Percentiles rank a stretch among this genome's conserved stretches.
Conservation (phyloP, 2,113 vertebrate species). For the Nipponia nippon region DNA sequence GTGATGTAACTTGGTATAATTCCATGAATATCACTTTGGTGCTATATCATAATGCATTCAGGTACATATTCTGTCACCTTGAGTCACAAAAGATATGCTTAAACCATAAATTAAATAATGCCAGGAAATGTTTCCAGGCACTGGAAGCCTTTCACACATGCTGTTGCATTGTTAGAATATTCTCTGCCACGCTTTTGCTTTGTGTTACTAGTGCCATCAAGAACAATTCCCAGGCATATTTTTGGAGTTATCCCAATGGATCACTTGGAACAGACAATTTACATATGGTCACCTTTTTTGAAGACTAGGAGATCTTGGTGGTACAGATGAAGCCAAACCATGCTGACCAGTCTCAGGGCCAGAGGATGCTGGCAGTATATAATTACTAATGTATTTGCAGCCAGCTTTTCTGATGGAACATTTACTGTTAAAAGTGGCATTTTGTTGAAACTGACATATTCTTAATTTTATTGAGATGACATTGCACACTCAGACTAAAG, state of each 20-base stretch:
- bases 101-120: background rate
- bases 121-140: background rate
- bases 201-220: background rate
- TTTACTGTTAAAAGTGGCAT: background rate
- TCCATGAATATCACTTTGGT: background rate
- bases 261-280: background rate
- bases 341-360: background rate
- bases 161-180: background rate
- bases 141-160: background rate
- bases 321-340: background rate
- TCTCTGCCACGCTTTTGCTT: background rate
- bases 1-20: background rate
- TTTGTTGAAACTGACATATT: background rate
- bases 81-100: background rate
- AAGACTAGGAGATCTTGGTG: background rate
- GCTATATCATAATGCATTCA: background rate
- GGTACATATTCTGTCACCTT: background rate
- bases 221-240: background rate
- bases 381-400: background rate
- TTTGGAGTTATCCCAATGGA: background rate
- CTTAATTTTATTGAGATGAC: background rate
- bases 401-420: background rate
- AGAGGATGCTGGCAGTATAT: background rate
- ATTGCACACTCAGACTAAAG: background rate
- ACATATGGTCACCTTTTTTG: background rate